Conservation (phyloP, 2,113 vertebrate genomes). For the Sminthopsis crassicaudata region DNA sequence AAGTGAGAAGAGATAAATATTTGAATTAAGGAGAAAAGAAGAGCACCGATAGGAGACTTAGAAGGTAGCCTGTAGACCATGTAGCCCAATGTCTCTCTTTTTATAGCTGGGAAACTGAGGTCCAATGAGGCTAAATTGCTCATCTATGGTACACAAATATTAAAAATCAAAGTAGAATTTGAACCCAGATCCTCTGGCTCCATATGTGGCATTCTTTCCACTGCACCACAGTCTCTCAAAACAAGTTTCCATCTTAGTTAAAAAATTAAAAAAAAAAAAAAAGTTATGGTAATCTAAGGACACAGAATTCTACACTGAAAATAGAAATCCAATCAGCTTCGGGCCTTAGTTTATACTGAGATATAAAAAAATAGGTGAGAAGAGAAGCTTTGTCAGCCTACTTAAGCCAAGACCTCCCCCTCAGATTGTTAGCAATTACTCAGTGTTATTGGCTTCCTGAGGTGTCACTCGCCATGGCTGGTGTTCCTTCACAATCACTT, state of each 20-base stretch:
- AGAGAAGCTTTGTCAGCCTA: background rate
- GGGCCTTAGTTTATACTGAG: background rate
- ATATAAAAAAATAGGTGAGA: background rate
- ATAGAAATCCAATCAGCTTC: slow-evolving; percentile 28
- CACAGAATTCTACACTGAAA: slow-evolving; percentile 29
- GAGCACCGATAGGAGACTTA: too few species aligned
- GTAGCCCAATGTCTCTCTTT: background rate
- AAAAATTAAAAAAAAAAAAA: background rate
- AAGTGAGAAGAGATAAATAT: background rate
- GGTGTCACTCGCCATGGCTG: background rate
- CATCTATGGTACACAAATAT: background rate
- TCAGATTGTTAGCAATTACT: too few species aligned
- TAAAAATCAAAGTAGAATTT: background rate
- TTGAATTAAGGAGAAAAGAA: background rate
- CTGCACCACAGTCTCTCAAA: background rate
- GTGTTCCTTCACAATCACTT: background rate
- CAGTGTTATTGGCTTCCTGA: background rate
- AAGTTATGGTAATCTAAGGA: background rate
- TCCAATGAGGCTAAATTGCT: background rate
- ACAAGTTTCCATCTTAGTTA: background rate
- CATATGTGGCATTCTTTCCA: background rate
- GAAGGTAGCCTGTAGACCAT: background rate
- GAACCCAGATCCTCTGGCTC: background rate
- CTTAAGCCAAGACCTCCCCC: background rate
- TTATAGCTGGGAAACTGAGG: background rate